These are phyloP conservation scores for Hippopotamyrus pictus DNA, from an alignment of 2,797 vertebrate genomes.

Conservation along the genomic window DNA sequence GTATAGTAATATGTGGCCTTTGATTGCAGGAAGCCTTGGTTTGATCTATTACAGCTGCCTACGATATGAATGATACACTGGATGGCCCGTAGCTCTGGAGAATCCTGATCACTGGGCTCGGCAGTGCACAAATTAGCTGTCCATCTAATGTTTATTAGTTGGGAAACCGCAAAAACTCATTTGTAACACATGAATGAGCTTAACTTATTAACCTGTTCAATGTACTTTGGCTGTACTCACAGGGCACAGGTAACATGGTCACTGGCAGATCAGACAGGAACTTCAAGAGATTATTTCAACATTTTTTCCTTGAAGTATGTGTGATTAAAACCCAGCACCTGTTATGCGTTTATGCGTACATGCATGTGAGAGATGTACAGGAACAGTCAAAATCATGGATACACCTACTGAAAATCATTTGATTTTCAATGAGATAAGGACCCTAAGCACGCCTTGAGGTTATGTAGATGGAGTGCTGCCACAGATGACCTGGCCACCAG, in stretches of 20 bases:
- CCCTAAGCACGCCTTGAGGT: neutral
- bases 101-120: slow-evolving; percentile 8
- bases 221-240: neutral
- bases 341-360: neutral
- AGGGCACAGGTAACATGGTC: neutral
- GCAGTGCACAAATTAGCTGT: neutral
- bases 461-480: neutral
- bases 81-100: slow-evolving; percentile 6
- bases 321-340: neutral
- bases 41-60: slow-evolving; percentile 24
- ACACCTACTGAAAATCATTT: neutral
- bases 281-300: neutral
- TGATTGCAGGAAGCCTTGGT: slow-evolving; percentile 18
- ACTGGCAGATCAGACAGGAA: neutral
- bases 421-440: neutral
- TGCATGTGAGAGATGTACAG: neutral
- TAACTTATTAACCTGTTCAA: slow-evolving; percentile 19
- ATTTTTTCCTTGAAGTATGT: neutral
- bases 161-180: neutral
- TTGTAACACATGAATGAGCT: slow-evolving; percentile 4
- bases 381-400: neutral
- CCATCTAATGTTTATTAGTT: slow-evolving; percentile 15
- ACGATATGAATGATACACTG: slow-evolving; percentile 12
- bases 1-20: slow-evolving; percentile 21
- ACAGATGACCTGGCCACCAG: neutral